These are phyloP conservation scores for Sebastes minor DNA, from an alignment of 2,797 vertebrate genomes.

Conservation along the genomic window DNA sequence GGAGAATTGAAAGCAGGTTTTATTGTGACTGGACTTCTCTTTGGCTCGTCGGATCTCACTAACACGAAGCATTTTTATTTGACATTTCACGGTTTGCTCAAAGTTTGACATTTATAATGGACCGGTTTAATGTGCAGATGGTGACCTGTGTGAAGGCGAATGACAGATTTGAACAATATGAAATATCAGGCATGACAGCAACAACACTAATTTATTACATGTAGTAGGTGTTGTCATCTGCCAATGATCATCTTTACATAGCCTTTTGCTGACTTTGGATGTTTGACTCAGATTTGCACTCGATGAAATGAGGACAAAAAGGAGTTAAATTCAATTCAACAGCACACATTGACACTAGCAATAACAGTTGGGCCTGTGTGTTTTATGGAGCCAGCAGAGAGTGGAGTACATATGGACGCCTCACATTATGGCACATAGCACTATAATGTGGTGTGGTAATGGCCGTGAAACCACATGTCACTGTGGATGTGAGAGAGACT, in stretches of 20 bases:
- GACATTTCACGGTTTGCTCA: slow-evolving; percentile 33
- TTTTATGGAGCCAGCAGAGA: slow-evolving; percentile 75
- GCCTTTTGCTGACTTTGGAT: slow-evolving; percentile 9
- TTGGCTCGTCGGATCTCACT: not conserved
- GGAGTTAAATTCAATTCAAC: slow-evolving; percentile 49
- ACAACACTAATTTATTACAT: not conserved
- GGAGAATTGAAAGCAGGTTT: slow-evolving; percentile 28
- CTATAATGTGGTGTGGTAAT: slow-evolving; percentile 75
- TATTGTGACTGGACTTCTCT: slow-evolving; percentile 29
- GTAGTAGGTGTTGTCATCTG: not conserved
- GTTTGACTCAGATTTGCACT: slow-evolving; percentile 28
- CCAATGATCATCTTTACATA: not conserved
- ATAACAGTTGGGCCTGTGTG: slow-evolving; percentile 68
- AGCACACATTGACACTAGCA: slow-evolving; percentile 53
- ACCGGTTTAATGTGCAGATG: slow-evolving; percentile 26
- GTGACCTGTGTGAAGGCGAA: slow-evolving; percentile 13
- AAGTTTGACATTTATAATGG: slow-evolving; percentile 28
- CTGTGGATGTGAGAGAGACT: slow-evolving; percentile 70
- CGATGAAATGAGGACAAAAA: slow-evolving; percentile 39
- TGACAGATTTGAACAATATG: slow-evolving; percentile 2
- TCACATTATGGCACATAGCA: slow-evolving; percentile 71
- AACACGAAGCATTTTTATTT: slow-evolving; percentile 36
- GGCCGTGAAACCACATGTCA: slow-evolving; percentile 79
- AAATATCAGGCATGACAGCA: slow-evolving; percentile 2
- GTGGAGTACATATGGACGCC: slow-evolving; percentile 73